Base-by-base conservation (phyloP, 2,797 vertebrate genomes). In the Lerista edwardsae region DNA sequence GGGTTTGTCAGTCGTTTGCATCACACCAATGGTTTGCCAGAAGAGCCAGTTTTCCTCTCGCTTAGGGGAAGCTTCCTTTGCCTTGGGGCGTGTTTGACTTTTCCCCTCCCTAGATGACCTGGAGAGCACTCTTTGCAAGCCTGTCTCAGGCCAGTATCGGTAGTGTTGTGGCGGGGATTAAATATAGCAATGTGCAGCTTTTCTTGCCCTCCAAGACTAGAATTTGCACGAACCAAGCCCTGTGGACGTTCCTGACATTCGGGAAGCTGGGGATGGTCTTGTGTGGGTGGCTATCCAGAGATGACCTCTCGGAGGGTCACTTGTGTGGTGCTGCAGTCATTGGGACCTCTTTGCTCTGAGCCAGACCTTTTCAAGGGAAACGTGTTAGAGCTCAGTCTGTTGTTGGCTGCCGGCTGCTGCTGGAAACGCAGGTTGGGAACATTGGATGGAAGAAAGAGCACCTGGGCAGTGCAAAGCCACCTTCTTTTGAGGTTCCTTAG, bases 321-420 rank as follows among this genome's bases (percentile, higher is more conserved):
- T 71, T 73, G 21, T 25, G 47, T 36, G 51, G 17, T 34, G 17
- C n/a, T 55, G 2, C 29, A 23, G 8, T 11, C 27, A 17, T 57
- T 39, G 2, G 34, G 47, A 34, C 41, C 0, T 0, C 0, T 0
- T 76, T 67, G 14, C 84, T 87, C n/a, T 61, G 11, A 74, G n/a
- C 64, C 68, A 1, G 36, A 2, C 72, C 75, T 79, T 31, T 41
- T 27, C 76, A 47, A 79, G 77, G 39, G 47, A 77, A 69, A 12
- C 41, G 59, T 0, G 0, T 61, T 39, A 78, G 71, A 29, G 27
- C n/a, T 64, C 51, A 27, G 6, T 23, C 47, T 75, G 27, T 47
- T 44, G 9, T 17, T 41, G 78, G 25, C 59, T 82, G 59, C 27
- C 27, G 41, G 51, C n/a, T 27, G 6, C 31, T 11, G 3, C 7